A percentile compares a stretch with the other conserved stretches of the same genome.
phyloP scores from a whole-genome alignment of 2,888 invertebrate genomes.

The Pocota personata region DNA sequence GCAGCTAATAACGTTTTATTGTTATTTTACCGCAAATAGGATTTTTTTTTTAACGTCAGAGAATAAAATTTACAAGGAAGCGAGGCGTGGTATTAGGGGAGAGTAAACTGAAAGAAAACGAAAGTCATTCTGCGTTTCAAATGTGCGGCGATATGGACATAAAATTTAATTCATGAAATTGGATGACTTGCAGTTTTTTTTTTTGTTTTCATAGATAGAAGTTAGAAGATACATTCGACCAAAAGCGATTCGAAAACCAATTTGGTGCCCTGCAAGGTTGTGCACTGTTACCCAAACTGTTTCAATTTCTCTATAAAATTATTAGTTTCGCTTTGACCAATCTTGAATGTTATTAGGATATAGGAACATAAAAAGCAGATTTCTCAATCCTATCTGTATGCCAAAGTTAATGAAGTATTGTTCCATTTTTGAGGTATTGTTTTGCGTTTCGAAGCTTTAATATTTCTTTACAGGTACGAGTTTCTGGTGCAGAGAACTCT shows the following conservation, averaged over 20 bases:
- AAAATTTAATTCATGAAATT: constrained; percentile 11
- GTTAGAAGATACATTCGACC: background rate
- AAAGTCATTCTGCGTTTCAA: background rate
- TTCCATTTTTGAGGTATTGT: no score
- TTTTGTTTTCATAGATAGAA: background rate
- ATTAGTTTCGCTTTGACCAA: no score
- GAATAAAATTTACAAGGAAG: background rate
- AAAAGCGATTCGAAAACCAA: background rate
- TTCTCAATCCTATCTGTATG: no score
- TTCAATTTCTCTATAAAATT: background rate
- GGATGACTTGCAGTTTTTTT: background rate
- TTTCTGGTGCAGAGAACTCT: no score
- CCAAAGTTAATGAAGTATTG: no score
- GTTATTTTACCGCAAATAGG: constrained; percentile 53
- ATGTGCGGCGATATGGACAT: background rate
- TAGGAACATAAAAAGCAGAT: no score
- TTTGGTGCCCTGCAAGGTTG: background rate
- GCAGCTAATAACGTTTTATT: constrained; percentile 66
- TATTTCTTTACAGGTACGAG: no score
- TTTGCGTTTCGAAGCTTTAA: no score
- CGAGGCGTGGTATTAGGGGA: background rate
- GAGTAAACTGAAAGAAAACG: background rate
- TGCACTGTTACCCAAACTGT: background rate
- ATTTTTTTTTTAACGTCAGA: constrained; percentile 15
- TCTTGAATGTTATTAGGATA: no score